A percentile compares a stretch with the other conserved stretches of the same genome.
phyloP scores from a whole-genome alignment of 2,888 invertebrate genomes.

The Leucania comma region DNA sequence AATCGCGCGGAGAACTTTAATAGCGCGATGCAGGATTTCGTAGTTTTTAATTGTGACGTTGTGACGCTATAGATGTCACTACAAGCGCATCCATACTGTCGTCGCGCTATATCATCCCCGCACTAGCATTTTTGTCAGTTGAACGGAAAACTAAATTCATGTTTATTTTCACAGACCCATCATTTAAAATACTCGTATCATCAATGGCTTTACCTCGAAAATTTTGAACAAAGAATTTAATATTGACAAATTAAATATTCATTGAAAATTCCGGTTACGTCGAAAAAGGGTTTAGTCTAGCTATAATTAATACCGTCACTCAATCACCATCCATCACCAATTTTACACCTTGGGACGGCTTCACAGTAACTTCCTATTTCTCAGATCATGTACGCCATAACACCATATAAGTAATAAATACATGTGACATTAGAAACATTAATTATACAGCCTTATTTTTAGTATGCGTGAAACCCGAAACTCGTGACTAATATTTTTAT shows the following conservation, averaged over 20 bases:
- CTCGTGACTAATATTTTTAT: no score
- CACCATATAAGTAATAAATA: constrained; percentile 7
- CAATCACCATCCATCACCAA: constrained; percentile 54
- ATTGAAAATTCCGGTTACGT: constrained; percentile 11
- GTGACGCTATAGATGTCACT: no score
- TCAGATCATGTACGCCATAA: constrained; percentile 35
- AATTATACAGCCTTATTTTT: no score
- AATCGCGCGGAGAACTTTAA: no score
- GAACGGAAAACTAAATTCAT: no score
- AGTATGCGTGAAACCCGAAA: no score
- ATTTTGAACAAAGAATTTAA: neutral
- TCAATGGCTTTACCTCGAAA: neutral
- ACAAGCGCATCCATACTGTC: no score
- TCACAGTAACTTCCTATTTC: constrained; percentile 24
- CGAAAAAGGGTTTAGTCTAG: constrained; percentile 39
- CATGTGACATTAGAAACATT: constrained; percentile 1
- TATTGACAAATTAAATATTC: constrained; percentile 24
- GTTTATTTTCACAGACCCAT: neutral
- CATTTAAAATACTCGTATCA: neutral
- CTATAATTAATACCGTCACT: constrained; percentile 42
- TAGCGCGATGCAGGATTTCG: no score
- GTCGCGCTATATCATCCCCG: no score
- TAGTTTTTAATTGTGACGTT: no score
- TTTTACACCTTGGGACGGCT: constrained; percentile 35
- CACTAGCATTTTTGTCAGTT: no score